These are phyloP conservation scores for Lycaena phlaeas DNA, from an alignment of 2,888 invertebrate genomes.

Conservation along the genomic window DNA sequence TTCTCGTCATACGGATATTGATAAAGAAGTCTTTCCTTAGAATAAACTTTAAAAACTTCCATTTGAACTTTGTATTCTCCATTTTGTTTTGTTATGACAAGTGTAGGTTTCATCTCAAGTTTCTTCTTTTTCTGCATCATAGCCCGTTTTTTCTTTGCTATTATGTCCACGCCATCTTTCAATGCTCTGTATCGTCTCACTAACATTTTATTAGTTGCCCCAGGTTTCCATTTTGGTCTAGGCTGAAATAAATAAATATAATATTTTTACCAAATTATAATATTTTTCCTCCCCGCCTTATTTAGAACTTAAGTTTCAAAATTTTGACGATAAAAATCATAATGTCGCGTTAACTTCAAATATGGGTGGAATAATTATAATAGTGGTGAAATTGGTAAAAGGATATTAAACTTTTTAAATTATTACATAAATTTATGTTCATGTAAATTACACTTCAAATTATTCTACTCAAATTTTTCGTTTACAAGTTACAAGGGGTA, in stretches of 20 bases:
- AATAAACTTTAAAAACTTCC: conserved; percentile 63
- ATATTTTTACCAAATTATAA: neutral
- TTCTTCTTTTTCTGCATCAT: conserved; percentile 53
- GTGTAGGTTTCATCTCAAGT: conserved; percentile 50
- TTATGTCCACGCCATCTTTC: conserved; percentile 44
- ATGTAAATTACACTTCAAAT: no score
- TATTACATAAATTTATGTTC: no score
- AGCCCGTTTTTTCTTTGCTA: conserved; percentile 56
- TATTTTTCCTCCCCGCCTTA: no score
- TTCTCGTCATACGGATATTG: conserved; percentile 64
- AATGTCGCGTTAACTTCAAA: no score
- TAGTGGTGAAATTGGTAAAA: no score
- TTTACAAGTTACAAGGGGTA: no score
- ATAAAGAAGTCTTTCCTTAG: conserved; percentile 47
- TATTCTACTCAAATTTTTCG: no score
- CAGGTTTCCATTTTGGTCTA: conserved; percentile 59
- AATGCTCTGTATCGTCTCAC: conserved; percentile 47
- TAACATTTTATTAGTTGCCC: conserved; percentile 50
- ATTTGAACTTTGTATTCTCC: conserved; percentile 60
- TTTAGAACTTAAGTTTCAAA: no score
- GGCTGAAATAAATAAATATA: conserved; percentile 32
- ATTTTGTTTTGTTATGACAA: conserved; percentile 46
- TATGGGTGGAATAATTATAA: no score
- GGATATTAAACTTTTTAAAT: no score
- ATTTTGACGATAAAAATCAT: no score